These are phyloP conservation scores for Pachycephala philippinensis DNA, from an alignment of 2,113 vertebrate genomes.

Conservation along the genomic window DNA sequence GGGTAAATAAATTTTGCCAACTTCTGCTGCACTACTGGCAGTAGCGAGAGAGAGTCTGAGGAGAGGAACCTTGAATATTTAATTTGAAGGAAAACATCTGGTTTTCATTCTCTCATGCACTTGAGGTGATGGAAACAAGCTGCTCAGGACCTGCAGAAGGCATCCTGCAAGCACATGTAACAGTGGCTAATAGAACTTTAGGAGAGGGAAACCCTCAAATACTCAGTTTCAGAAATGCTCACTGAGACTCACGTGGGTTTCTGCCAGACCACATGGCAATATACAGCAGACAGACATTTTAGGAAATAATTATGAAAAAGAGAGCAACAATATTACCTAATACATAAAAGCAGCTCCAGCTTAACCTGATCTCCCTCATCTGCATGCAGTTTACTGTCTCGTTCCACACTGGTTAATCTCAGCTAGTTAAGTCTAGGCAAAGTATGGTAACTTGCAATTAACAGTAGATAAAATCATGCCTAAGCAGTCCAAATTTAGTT, in stretches of 20 bases:
- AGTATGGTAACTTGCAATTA: conserved; percentile 7
- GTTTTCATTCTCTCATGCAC: background rate
- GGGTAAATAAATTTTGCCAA: background rate
- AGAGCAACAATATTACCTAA: background rate
- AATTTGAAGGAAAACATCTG: background rate
- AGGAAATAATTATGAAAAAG: background rate
- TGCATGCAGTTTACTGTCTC: background rate
- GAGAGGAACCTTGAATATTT: background rate
- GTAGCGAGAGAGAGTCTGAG: background rate
- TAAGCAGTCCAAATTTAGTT: background rate
- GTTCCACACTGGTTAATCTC: background rate
- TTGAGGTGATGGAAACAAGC: background rate
- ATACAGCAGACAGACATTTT: background rate
- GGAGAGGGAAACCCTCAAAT: background rate
- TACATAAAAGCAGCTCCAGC: background rate
- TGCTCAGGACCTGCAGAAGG: background rate
- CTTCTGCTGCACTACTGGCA: background rate
- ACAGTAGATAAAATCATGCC: background rate
- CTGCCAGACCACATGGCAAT: background rate
- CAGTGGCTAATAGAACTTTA: background rate
- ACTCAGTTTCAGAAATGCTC: background rate
- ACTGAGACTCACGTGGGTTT: background rate
- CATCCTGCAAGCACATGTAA: background rate
- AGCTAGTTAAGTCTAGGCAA: background rate
- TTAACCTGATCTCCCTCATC: background rate